These are phyloP conservation scores for Chaetura pelagica DNA, from an alignment of 2,113 vertebrate species.

Conservation along the genomic window DNA sequence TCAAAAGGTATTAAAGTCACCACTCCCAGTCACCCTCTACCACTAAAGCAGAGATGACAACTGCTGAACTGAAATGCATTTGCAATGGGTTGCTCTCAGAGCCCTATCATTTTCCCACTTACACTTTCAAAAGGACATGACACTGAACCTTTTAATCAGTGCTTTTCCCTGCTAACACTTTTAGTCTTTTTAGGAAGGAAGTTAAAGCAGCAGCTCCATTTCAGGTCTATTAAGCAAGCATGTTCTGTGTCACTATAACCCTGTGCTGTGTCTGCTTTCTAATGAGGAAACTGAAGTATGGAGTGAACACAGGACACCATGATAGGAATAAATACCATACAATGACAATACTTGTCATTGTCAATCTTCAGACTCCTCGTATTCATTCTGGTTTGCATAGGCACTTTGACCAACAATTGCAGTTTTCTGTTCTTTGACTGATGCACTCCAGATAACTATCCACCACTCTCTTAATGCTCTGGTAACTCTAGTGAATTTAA, in stretches of 20 bases:
- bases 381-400: background rate
- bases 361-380: background rate
- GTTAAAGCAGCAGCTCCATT: background rate
- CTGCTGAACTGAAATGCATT: background rate
- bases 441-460: background rate
- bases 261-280: background rate
- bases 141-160: background rate
- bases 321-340: background rate
- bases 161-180: background rate
- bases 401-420: background rate
- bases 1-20: background rate
- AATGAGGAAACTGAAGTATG: background rate
- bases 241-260: background rate
- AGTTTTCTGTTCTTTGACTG: background rate
- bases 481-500: background rate
- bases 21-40: background rate
- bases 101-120: background rate
- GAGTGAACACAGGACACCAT: background rate
- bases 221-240: background rate
- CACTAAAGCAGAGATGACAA: background rate
- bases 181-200: background rate
- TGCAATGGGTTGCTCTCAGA: rapidly evolving
- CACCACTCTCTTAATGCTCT: background rate
- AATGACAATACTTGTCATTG: background rate
- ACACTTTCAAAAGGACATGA: background rate